These are phyloP conservation scores for Genyomyrus donnyi DNA, from an alignment of 2,113 vertebrate species.

Conservation along the genomic window DNA sequence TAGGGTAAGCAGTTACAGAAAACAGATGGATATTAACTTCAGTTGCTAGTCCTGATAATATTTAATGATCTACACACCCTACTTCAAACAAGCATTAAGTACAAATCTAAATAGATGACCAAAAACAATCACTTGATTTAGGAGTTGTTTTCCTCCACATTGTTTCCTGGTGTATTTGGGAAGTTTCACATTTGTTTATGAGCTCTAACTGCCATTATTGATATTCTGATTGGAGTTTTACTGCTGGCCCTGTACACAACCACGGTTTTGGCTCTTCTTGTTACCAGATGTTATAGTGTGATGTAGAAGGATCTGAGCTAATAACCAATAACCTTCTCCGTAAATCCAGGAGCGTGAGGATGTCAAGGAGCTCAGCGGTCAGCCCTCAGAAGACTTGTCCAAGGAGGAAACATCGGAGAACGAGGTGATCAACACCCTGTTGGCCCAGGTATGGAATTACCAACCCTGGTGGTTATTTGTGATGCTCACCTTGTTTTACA, in stretches of 20 bases:
- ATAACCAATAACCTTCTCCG: background rate
- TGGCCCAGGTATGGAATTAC: background rate
- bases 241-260: background rate
- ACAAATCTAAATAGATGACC: background rate
- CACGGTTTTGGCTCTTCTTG: background rate
- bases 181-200: background rate
- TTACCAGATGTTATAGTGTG: background rate
- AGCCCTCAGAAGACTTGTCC: background rate
- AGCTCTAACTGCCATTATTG: background rate
- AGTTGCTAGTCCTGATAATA: no score
- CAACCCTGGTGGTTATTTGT: background rate
- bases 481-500: background rate
- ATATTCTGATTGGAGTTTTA: background rate
- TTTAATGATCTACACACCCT: no score
- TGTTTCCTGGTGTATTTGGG: background rate
- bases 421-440: background rate
- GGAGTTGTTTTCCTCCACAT: background rate
- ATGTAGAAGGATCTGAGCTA: background rate
- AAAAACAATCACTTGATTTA: background rate
- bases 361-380: background rate
- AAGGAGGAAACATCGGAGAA: background rate
- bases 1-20: no score
- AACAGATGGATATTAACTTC: no score
- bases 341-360: background rate
- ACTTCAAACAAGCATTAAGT: background rate